These are phyloP conservation scores for Tenthredo amoena DNA, from an alignment of 2,888 invertebrate genomes.

Conservation along the genomic window DNA sequence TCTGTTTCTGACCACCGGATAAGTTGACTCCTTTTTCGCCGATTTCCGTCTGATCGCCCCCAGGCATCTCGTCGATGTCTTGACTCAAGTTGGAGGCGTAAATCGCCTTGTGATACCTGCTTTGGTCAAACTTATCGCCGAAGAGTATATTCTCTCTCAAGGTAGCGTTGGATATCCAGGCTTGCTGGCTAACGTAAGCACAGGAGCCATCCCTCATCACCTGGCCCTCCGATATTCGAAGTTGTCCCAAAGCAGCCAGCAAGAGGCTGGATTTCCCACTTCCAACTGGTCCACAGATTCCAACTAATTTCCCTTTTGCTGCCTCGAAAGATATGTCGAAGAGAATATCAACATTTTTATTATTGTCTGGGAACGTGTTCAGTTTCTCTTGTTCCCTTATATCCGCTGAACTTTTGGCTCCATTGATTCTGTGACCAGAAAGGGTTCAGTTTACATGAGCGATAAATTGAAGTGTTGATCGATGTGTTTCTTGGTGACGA, in stretches of 20 bases:
- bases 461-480: too few species aligned
- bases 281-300: slow-evolving; percentile 81
- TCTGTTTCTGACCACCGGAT: slow-evolving; percentile 16
- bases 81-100: background rate
- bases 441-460: too few species aligned
- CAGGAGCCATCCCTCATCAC: slow-evolving; percentile 79
- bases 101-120: slow-evolving; percentile 79
- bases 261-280: slow-evolving; percentile 70
- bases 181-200: slow-evolving; percentile 82
- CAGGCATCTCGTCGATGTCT: slow-evolving; percentile 6
- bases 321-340: slow-evolving; percentile 71
- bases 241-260: slow-evolving; percentile 79
- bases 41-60: slow-evolving; percentile 10
- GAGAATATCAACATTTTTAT: slow-evolving; percentile 61
- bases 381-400: slow-evolving; percentile 57
- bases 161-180: slow-evolving; percentile 84
- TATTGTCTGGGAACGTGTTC: background rate
- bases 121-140: slow-evolving; percentile 80
- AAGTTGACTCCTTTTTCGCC: slow-evolving; percentile 5
- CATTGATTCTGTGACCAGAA: too few species aligned
- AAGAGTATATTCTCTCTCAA: slow-evolving; percentile 83
- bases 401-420: background rate
- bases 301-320: slow-evolving; percentile 78
- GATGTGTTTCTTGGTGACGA: too few species aligned
- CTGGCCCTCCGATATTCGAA: slow-evolving; percentile 76